Conservation (phyloP, 37 sponge, comb jelly and placozoan species). For the Hexactinellida sp. region DNA sequence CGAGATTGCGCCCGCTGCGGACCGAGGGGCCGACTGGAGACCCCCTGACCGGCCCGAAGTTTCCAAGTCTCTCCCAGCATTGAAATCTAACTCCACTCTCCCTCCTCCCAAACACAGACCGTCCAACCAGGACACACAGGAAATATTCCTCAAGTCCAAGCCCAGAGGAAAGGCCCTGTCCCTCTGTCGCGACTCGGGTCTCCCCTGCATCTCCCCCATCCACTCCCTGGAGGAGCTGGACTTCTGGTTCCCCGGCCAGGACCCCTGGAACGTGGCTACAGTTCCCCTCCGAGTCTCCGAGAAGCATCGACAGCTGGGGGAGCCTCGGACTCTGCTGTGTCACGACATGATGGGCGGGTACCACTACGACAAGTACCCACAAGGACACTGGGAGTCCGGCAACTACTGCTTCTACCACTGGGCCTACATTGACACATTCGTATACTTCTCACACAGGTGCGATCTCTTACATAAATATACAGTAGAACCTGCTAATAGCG, state of each 20-base stretch:
- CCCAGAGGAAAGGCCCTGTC: background rate
- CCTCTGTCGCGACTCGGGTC: background rate
- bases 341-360: slow-evolving; percentile 99
- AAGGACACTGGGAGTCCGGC: slow-evolving; percentile 26
- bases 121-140: background rate
- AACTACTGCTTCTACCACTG: slow-evolving; percentile 93
- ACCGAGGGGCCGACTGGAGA: background rate
- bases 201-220: background rate
- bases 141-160: background rate
- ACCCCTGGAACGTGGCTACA: background rate
- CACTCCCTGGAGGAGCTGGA: background rate
- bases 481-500: too few species aligned
- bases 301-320: background rate
- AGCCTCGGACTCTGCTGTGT: slow-evolving; percentile 59
- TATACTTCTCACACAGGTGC: slow-evolving; percentile 94
- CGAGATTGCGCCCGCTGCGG: background rate
- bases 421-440: slow-evolving; percentile 67
- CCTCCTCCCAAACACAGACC: background rate
- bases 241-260: background rate
- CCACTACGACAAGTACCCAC: slow-evolving; percentile 51
- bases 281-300: background rate
- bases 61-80: background rate
- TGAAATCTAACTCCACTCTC: background rate
- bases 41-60: background rate
- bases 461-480: slow-evolving; percentile 23